phyloP scores from a whole-genome alignment of 1,140 invertebrate species.

The Hermetia illucens region DNA sequence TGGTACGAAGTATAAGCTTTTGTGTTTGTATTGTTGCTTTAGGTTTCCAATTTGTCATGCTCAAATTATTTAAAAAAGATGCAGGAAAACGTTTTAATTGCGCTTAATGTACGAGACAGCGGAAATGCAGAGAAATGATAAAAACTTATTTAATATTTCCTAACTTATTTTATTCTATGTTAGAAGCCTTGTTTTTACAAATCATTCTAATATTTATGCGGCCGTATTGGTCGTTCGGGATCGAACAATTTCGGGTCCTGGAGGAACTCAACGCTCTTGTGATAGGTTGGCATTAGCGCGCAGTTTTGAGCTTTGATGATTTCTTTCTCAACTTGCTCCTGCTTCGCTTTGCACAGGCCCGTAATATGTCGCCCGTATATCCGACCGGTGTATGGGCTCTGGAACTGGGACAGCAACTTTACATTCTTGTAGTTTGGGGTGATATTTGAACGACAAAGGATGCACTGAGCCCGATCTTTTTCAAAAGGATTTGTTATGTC shows the following conservation, averaged over 20 bases:
- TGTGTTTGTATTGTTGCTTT: too few relatives aligned
- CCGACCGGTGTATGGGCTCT: constrained; percentile 81
- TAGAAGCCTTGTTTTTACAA: too few relatives aligned
- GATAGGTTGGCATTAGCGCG: constrained; percentile 61
- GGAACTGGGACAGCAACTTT: constrained; percentile 83
- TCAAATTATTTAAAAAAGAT: too few relatives aligned
- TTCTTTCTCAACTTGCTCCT: constrained; percentile 51
- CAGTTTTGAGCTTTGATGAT: constrained; percentile 55
- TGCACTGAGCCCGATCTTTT: constrained; percentile 56
- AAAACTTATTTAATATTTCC: too few relatives aligned
- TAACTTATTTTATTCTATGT: too few relatives aligned
- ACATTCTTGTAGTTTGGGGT: constrained; percentile 85
- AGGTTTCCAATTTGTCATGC: too few relatives aligned
- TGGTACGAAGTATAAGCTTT: too few relatives aligned
- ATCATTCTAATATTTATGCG: constrained; percentile 61
- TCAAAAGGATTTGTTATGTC: constrained; percentile 71
- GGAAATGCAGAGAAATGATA: too few relatives aligned
- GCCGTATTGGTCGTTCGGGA: constrained; percentile 62
- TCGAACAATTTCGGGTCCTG: constrained; percentile 79
- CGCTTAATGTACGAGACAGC: too few relatives aligned
- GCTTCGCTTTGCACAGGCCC: constrained; percentile 64
- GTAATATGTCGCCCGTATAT: constrained; percentile 88
- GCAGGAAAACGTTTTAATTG: too few relatives aligned
- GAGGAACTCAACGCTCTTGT: constrained; percentile 60
- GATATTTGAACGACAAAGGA: constrained; percentile 78